Percentiles rank a stretch among this genome's conserved stretches.
Evolutionary conservation across 2,797 vertebrate species (phyloP).

Genomic region (Eulemur mongoz): DNA sequence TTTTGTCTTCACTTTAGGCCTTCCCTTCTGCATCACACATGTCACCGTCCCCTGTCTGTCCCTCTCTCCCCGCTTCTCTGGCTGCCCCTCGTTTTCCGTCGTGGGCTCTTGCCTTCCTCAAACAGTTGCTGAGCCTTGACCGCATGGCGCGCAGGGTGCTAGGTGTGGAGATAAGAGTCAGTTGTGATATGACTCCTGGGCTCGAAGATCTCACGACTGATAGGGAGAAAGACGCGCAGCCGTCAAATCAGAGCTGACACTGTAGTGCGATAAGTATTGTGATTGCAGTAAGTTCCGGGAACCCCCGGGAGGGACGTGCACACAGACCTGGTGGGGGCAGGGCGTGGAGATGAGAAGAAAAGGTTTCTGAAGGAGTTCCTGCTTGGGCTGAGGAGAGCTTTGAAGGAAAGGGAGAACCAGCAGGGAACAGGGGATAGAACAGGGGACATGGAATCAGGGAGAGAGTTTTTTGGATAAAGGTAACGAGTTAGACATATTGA

Average conservation of each 20-base stretch:
- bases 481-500: not conserved
- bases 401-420: not conserved
- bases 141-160: not conserved
- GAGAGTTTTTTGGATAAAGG: not conserved
- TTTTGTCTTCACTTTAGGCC: not conserved
- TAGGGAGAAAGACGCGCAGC: not conserved
- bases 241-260: not conserved
- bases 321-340: not conserved
- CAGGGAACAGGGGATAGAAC: not conserved
- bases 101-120: not conserved
- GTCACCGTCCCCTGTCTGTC: not conserved
- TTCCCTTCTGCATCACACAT: not conserved
- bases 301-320: not conserved
- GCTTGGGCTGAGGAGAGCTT: not conserved
- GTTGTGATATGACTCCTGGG: not conserved
- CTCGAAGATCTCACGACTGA: not conserved
- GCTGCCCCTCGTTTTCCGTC: not conserved
- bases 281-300: not conserved
- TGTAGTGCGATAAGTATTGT: not conserved
- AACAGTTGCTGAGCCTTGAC: not conserved
- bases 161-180: not conserved
- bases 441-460: not conserved
- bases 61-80: not conserved
- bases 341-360: not conserved
- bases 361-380: not conserved